Evolutionary conservation across 2,113 vertebrate species (phyloP), one percentile per base, ranked within the genome.

Genomic region (Bettongia penicillata): DNA sequence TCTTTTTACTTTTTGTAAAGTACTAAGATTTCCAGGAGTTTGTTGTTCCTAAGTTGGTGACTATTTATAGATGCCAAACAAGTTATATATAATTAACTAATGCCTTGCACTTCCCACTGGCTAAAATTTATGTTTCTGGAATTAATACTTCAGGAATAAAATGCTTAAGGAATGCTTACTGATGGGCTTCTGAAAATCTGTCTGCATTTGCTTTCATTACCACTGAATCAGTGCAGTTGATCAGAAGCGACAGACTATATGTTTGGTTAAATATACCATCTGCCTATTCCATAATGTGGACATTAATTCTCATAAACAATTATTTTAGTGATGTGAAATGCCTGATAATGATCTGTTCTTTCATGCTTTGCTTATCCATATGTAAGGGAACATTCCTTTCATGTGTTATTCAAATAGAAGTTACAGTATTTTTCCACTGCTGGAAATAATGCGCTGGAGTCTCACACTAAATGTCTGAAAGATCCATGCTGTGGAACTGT

Each of bases 161-260:
- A 91, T n/a, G 90, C 94, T 96, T 95, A 95, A 96, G 97, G 96
- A 92, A 19, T 47, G 91, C 50, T 93, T 94, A 91, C 50, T 95
- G 94, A 97, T 84, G 96, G 96, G 96, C 97, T 98, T 96, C 96
- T 97, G 96, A 57, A 97, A 97, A 97, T 98, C 97, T 98, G 91
- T 98, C 97, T 97, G 96, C 96, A 95, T 97, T 98, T 98, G 95
- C 96, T 98, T 96, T 98, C 96, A 95, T 98, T 98, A 97, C 96
- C 97, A 97, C 96, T 96, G 94, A 97, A 97, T 98, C 97, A 91
- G 96, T 97, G 97, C 14, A 0, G 96, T 97, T 98, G 98, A 98
- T 99, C 98, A 98, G 98, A 98, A 98, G 98, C 98, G 98, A 98
- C 98, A 98, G 97, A 97, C 97, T 97, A 53, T 97, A 98, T 98